Percentiles rank a stretch among this genome's conserved stretches.
phyloP scores from a whole-genome alignment of 2,113 vertebrate genomes.

The Pongo abelii region DNA sequence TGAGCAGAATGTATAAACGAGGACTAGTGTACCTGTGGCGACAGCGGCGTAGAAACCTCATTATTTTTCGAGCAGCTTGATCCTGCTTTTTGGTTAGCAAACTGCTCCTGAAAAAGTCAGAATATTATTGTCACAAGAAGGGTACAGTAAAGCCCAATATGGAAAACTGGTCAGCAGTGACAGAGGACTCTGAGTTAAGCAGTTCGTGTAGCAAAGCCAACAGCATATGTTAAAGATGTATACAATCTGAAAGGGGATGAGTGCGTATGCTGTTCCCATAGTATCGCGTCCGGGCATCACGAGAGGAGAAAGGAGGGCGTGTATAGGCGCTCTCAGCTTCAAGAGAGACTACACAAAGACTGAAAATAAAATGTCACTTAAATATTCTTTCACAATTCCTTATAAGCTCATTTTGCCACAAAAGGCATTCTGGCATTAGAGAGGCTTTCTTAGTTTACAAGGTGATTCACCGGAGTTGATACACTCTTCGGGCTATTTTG shows the following conservation, averaged over 20 bases:
- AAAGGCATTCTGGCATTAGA: too few relatives aligned
- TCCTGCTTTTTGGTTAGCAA: slow-evolving; percentile 99
- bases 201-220: background rate
- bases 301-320: accelerated
- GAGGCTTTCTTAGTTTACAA: background rate
- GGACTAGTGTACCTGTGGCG: slow-evolving; percentile 92
- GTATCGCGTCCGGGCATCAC: accelerated
- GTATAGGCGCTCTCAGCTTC: accelerated
- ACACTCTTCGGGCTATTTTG: background rate
- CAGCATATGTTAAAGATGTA: accelerated
- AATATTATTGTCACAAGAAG: background rate
- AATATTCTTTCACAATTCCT: background rate
- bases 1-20: background rate
- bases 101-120: slow-evolving; percentile 90
- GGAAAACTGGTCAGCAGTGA: accelerated
- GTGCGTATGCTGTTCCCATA: accelerated
- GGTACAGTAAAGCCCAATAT: accelerated
- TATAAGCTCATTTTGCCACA: too few relatives aligned
- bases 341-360: background rate
- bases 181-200: background rate
- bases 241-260: background rate
- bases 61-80: slow-evolving; percentile 99
- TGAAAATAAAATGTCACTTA: background rate
- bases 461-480: background rate
- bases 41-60: slow-evolving; percentile 98